Evolutionary conservation across 2,113 vertebrate genomes (phyloP).

Genomic region (human (Homo sapiens)): DNA sequence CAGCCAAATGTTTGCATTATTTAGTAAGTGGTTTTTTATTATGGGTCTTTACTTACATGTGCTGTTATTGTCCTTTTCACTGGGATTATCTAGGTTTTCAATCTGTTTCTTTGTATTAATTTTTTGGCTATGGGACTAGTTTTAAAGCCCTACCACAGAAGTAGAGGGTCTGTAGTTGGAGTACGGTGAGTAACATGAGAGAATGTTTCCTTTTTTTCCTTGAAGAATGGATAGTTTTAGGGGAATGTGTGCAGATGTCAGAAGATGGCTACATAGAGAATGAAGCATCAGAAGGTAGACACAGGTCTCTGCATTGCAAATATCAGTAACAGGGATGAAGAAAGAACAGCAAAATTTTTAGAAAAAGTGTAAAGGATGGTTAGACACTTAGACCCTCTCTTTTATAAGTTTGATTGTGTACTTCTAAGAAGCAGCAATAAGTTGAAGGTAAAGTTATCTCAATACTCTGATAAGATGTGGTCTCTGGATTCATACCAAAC

Average conservation of each 20-base stretch:
- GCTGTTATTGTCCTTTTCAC: neutral
- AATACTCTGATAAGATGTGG: neutral
- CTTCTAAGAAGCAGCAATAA: neutral
- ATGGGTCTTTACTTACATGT: neutral
- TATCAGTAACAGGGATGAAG: neutral
- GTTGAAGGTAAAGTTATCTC: neutral
- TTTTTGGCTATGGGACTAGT: neutral
- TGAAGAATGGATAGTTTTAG: neutral
- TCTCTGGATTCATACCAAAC: neutral
- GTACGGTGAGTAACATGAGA: neutral
- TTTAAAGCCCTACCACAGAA: neutral
- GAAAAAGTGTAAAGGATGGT: neutral
- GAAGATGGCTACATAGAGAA: neutral
- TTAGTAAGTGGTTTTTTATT: neutral
- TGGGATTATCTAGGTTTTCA: neutral
- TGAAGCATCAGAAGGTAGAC: neutral
- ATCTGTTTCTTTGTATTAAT: neutral
- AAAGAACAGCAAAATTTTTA: neutral
- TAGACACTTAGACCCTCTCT: neutral
- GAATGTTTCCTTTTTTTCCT: neutral
- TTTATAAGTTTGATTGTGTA: neutral
- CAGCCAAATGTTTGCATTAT: neutral
- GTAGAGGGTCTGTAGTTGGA: neutral
- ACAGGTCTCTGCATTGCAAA: neutral
- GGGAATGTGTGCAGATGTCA: neutral